Conservation (phyloP, 2,888 invertebrate genomes). For the Perizoma affinitatum region DNA sequence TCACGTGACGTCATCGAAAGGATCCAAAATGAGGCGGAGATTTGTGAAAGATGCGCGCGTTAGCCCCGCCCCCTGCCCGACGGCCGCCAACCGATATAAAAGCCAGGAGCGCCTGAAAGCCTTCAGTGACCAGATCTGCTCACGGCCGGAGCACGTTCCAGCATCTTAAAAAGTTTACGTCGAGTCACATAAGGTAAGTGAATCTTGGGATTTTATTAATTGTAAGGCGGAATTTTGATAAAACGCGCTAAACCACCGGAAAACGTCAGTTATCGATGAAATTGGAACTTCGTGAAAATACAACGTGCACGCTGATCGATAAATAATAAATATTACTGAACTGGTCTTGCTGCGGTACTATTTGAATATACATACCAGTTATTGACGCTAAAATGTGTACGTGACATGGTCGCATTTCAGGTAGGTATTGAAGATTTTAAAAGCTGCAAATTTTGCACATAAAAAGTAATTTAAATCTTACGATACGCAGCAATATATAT, state of each 20-base stretch:
- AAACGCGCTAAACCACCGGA: background rate
- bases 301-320: background rate
- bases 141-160: constrained; percentile 42
- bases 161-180: constrained; percentile 64
- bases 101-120: constrained; percentile 49
- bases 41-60: constrained; percentile 49
- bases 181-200: constrained; percentile 70
- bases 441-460: too few relatives aligned
- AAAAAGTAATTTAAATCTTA: too few relatives aligned
- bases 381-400: too few relatives aligned
- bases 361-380: too few relatives aligned
- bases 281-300: background rate
- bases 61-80: constrained; percentile 62
- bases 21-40: constrained; percentile 70
- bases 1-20: constrained; percentile 58
- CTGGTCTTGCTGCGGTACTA: too few relatives aligned
- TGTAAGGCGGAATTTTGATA: background rate
- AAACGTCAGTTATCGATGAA: background rate
- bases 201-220: constrained; percentile 10
- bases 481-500: too few relatives aligned
- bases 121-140: constrained; percentile 50
- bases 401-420: too few relatives aligned
- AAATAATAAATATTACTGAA: background rate
- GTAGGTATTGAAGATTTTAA: too few relatives aligned
- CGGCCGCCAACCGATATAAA: constrained; percentile 59